Conservation (phyloP, 2,797 vertebrate genomes). For the Chaetophractus vellerosus region DNA sequence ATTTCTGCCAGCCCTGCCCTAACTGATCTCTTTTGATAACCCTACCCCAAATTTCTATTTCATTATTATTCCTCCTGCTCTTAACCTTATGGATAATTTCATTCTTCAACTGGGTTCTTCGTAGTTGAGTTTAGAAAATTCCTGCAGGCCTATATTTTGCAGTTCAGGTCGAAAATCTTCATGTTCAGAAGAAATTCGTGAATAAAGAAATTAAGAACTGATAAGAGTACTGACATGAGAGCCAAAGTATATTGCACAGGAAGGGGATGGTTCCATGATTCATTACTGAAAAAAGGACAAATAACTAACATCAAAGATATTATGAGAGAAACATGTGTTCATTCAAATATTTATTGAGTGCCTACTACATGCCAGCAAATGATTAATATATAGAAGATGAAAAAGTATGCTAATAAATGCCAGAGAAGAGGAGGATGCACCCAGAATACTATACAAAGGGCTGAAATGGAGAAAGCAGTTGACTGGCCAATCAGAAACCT, state of each 20-base stretch:
- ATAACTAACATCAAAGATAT: slow-evolving; percentile 1
- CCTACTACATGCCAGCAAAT: slow-evolving; percentile 5
- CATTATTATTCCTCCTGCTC: background rate
- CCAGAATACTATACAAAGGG: background rate
- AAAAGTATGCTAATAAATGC: background rate
- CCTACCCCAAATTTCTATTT: too few relatives aligned
- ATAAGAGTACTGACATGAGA: background rate
- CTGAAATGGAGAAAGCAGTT: background rate
- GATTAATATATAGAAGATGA: background rate
- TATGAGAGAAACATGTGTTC: slow-evolving; percentile 7
- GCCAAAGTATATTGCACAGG: background rate
- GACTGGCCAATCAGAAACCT: background rate
- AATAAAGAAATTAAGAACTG: slow-evolving; percentile 52
- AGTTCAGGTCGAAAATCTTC: background rate
- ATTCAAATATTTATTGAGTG: slow-evolving; percentile 28
- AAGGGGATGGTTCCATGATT: background rate
- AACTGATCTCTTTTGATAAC: background rate
- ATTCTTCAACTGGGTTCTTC: background rate
- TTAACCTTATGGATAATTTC: background rate
- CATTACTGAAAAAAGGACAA: slow-evolving; percentile 32
- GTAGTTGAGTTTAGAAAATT: background rate
- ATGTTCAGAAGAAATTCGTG: slow-evolving; percentile 44
- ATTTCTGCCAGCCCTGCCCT: background rate
- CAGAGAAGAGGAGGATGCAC: background rate
- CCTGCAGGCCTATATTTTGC: background rate